Evolutionary conservation across 2,113 vertebrate species (phyloP).

Genomic region (Mesitornis unicolor): DNA sequence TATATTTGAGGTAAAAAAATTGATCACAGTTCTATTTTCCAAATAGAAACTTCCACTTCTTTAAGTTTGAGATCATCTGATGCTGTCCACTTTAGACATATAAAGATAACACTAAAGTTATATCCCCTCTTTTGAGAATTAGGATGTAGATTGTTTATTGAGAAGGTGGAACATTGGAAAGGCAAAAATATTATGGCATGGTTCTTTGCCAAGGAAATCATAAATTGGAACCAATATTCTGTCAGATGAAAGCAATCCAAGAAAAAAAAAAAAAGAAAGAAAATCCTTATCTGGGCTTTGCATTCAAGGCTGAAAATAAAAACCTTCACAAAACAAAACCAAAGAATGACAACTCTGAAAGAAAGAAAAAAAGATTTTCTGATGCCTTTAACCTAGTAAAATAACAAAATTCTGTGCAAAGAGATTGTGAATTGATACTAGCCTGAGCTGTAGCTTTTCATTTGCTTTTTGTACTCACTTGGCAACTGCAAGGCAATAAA

Average conservation of each 20-base stretch:
- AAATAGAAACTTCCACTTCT: too few species aligned
- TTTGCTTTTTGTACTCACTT: neutral
- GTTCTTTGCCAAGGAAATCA: neutral
- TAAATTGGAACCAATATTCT: neutral
- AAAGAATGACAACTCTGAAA: neutral
- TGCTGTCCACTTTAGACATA: neutral
- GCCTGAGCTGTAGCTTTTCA: neutral
- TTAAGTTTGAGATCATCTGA: neutral
- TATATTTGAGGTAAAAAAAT: neutral
- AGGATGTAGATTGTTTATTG: neutral
- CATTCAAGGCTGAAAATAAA: constrained; percentile 5
- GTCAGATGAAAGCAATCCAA: neutral
- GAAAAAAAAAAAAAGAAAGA: neutral
- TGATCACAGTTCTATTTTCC: neutral
- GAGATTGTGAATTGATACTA: neutral
- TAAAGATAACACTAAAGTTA: neutral
- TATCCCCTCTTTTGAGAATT: neutral
- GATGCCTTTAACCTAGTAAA: neutral
- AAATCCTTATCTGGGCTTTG: neutral
- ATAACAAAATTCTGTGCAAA: neutral
- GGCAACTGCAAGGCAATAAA: neutral
- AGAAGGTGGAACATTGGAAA: neutral
- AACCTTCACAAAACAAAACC: neutral
- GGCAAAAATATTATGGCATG: neutral
- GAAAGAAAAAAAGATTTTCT: neutral